Base-by-base conservation (phyloP, 2,113 vertebrate species). In the Scytalopus superciliaris region DNA sequence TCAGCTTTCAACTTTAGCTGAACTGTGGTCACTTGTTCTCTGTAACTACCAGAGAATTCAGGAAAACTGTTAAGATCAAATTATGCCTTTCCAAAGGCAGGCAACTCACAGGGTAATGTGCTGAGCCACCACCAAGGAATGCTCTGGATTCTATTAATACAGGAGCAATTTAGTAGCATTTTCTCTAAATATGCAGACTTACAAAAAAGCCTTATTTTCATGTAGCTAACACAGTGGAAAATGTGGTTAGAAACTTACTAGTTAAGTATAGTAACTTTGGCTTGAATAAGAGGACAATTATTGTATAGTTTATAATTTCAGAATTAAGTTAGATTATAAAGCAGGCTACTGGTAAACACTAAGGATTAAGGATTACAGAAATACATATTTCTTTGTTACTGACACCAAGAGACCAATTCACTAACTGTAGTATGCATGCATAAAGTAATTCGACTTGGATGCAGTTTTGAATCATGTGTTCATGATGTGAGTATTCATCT, bases 81-180 rank as follows among this genome's bases (percentile, higher is more conserved):
- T 94, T 96, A 94, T 91, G 93, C 95, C 97, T 97, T 97, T 97
- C 96, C 89, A 94, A 97, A 85, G 83, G 76, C 79, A 90, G n/a
- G 64, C 76, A 85, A 76, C 92, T 97, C 63, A 33, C 88, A 91
- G 96, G 85, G 94, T 87, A 97, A 86, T 86, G 31, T 84, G 84
- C 91, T 97, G 96, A 97, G 96, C 91, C 90, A 96, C 96, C 94
- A 96, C 95, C 84, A 96, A 95, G 97, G 97, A 98, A 98, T 98
- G 97, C 88, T 94, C 93, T 95, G 96, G 97, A 94, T 97, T 97
- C 97, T 97, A 96, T 97, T 98, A 98, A 98, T 97, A 97, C 44
- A 95, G 94, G 86, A 31, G 55, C 78, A 94, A 92, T 96, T 95
- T 91, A 92, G 75, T 89, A 91, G 82, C 81, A 60, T 84, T 96